Conservation (phyloP, 2,797 vertebrate species). For the Melanotaenia trifasciata region DNA sequence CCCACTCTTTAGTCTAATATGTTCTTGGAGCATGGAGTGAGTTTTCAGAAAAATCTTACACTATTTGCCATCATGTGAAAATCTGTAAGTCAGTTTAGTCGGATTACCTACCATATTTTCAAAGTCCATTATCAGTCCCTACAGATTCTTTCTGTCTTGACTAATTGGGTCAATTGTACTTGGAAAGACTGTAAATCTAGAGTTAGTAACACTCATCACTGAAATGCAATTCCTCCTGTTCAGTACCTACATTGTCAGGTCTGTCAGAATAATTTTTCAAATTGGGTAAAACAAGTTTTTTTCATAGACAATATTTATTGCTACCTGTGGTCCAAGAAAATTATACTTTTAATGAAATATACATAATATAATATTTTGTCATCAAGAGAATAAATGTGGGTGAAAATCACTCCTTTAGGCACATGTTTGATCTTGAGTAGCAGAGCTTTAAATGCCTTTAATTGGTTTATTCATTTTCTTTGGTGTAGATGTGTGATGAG, state of each 20-base stretch:
- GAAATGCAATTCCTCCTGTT: conserved; percentile 58
- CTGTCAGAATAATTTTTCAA: conserved; percentile 50
- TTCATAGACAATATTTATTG: conserved; percentile 25
- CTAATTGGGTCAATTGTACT: conserved; percentile 29
- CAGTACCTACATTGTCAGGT: conserved; percentile 46
- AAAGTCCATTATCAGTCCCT: conserved; percentile 30
- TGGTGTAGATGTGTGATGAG: conserved; percentile 25
- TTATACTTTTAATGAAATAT: conserved; percentile 1
- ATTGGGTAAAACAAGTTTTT: conserved; percentile 32
- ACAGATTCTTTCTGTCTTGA: conserved; percentile 47
- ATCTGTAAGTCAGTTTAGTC: conserved; percentile 52
- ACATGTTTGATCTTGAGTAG: conserved; percentile 18
- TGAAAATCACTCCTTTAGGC: not conserved
- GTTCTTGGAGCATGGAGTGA: conserved; percentile 38
- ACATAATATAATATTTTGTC: not conserved
- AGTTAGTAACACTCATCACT: conserved; percentile 48
- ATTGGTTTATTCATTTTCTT: conserved; percentile 10
- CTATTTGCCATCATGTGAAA: conserved; percentile 28
- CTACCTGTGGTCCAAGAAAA: conserved; percentile 15
- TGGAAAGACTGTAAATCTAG: conserved; percentile 25
- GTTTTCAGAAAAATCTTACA: conserved; percentile 39
- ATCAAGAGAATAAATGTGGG: not conserved
- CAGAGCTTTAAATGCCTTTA: conserved; percentile 22
- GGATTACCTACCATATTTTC: conserved; percentile 50
- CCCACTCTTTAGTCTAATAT: conserved; percentile 16